Percentiles rank a stretch among this genome's conserved stretches.
Conservation (phyloP, 1,140 invertebrate species). For the Bombus pyrosoma region DNA sequence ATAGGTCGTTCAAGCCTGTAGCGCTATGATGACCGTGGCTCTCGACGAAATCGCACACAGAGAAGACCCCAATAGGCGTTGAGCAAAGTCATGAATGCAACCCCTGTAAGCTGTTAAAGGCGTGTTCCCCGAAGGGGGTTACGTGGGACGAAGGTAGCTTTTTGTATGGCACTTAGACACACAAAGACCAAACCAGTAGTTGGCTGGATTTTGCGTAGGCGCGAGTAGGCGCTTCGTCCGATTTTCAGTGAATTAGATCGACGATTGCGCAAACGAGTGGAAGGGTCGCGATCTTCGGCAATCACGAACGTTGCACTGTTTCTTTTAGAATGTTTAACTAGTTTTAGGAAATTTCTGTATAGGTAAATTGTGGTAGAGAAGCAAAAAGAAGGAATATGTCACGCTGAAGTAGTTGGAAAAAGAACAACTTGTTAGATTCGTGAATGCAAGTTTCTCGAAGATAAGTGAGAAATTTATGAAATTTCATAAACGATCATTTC, state of each 20-base stretch:
- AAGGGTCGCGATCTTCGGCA: background rate
- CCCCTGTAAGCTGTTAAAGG: constrained; percentile 73
- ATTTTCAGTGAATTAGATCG: constrained; percentile 30
- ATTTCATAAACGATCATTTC: too few relatives aligned
- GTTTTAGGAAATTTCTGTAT: background rate
- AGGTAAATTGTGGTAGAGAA: background rate
- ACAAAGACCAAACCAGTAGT: constrained; percentile 72
- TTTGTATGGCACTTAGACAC: constrained; percentile 71
- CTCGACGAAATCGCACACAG: constrained; percentile 58
- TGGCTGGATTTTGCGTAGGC: constrained; percentile 65
- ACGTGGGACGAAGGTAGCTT: constrained; percentile 51
- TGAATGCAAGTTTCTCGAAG: too few relatives aligned
- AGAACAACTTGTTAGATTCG: too few relatives aligned
- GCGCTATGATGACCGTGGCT: constrained; percentile 59
- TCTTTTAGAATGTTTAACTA: background rate
- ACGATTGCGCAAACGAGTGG: background rate
- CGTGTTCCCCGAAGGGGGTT: constrained; percentile 22
- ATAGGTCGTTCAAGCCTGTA: constrained; percentile 65
- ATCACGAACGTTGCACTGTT: background rate
- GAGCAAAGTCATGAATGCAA: constrained; percentile 69
- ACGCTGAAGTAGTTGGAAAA: too few relatives aligned
- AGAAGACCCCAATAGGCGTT: constrained; percentile 55
- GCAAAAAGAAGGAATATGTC: too few relatives aligned
- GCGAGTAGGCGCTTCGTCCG: constrained; percentile 47
- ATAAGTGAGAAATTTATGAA: too few relatives aligned